These are phyloP conservation scores for Kryphioiulus occultus DNA, from an alignment of 2,888 invertebrate genomes.

Conservation along the genomic window DNA sequence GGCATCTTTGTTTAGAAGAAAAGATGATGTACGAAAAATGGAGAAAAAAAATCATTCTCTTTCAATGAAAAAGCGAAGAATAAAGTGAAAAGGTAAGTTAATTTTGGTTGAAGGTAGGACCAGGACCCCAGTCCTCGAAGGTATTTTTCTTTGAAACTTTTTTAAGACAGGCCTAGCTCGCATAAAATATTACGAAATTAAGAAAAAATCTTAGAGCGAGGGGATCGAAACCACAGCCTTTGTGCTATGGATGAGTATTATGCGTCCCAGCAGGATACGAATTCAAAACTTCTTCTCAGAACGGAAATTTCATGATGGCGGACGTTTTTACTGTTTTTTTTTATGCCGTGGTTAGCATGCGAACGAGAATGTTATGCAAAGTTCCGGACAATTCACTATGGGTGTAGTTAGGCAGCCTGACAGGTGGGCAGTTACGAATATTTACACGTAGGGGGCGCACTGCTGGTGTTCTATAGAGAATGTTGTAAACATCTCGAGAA, in stretches of 20 bases:
- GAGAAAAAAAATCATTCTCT: not conserved
- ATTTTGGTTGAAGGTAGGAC: not conserved
- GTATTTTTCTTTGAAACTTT: not conserved
- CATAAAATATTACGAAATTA: not conserved
- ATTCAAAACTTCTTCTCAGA: not conserved
- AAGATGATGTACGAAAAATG: not conserved
- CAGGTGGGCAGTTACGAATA: no score
- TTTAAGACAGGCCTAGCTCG: not conserved
- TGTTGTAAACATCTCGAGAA: no score
- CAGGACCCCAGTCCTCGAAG: no score
- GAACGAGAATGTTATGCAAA: not conserved
- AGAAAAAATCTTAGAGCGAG: not conserved
- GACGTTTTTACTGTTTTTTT: not conserved
- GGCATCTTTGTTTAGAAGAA: not conserved
- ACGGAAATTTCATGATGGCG: not conserved
- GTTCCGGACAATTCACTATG: not conserved
- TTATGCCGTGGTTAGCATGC: not conserved
- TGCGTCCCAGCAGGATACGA: not conserved
- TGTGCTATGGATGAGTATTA: not conserved
- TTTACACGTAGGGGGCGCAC: no score
- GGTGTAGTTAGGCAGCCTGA: no score
- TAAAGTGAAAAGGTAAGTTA: not conserved
- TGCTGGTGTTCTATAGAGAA: no score
- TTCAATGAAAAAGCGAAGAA: not conserved
- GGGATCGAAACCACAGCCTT: not conserved